A percentile compares a stretch with the other conserved stretches of the same genome.
Evolutionary conservation across 2,797 vertebrate genomes (phyloP).

Genomic region (Garrulus glandarius): DNA sequence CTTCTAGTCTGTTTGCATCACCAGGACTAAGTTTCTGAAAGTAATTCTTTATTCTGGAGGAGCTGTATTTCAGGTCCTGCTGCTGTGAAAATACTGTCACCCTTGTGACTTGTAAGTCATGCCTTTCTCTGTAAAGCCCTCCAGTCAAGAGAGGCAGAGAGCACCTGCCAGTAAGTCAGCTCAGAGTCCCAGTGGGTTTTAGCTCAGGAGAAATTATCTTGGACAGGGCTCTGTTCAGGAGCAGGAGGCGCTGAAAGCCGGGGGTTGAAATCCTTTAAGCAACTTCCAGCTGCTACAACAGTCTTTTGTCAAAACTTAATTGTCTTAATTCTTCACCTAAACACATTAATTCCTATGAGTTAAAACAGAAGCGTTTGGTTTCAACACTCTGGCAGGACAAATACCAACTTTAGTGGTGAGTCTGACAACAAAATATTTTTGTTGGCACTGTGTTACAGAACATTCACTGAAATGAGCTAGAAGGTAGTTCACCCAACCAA

Average conservation of each 20-base stretch:
- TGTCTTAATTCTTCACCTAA: background rate
- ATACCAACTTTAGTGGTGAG: background rate
- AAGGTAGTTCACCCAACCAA: background rate
- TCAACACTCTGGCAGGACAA: background rate
- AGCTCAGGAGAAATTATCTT: background rate
- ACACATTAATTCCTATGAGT: background rate
- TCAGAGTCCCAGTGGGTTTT: background rate
- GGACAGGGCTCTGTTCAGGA: background rate
- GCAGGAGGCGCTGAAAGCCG: background rate
- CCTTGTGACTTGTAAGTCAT: background rate
- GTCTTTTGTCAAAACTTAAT: background rate
- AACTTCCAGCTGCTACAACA: background rate
- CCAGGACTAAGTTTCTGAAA: background rate
- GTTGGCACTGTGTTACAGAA: background rate
- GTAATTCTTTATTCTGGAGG: background rate
- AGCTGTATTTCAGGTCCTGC: slow-evolving; percentile 9
- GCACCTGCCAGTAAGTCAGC: background rate
- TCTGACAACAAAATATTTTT: background rate
- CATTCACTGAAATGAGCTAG: background rate
- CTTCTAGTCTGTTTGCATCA: background rate
- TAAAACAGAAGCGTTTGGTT: background rate
- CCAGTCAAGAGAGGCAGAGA: background rate
- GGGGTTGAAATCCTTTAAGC: background rate
- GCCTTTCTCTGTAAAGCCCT: background rate
- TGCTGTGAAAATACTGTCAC: background rate